Evolutionary conservation across 2,113 vertebrate species (phyloP), one percentile per base, ranked within the genome.

Genomic region (Pardalotus punctatus): DNA sequence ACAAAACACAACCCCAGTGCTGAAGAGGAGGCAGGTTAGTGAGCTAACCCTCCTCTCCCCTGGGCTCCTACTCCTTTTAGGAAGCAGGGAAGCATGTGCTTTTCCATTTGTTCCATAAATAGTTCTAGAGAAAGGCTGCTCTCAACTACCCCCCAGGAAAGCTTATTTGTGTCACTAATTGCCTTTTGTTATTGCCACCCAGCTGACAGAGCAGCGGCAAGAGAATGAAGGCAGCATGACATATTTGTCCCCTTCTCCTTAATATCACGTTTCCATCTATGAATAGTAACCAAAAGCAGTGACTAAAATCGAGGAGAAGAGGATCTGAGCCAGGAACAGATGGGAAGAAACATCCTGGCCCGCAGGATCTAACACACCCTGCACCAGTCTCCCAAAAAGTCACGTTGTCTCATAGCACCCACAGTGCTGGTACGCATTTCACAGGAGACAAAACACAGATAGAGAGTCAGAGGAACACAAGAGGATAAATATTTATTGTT

Each of bases 401-500:
- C 66, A 72, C 36, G 71, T 28, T 90, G 62, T 86, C 93, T 93
- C 91, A 90, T 3, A 45, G 94, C 86, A 92, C 85, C 85, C 94
- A 91, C 77, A 61, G 93, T 1, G 67, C 94, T 96, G 91, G 89
- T 86, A 83, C 6, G 0, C 66, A 53, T 57, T 64, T 66, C 86
- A 61, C 50, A 33, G 77, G 83, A 96, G 85, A 92, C 67, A 83
- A 83, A 96, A 92, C 24, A 83, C 85, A 93, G 85, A 95, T 43
- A 94, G 3, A 67, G n/a, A 77, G 56, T 73, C 74, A 88, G 69
- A 90, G 76, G 36, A 92, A 94, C 38, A 89, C 40, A 88, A 9
- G 56, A 92, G 56, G 23, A 70, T 58, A 95, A 96, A 96, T 90
- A 96, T 97, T 97, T 93, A 92, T 56, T 93, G 72, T 60, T 92